phyloP scores from a whole-genome alignment of 2,113 vertebrate species.

The Mesembrinibis cayennensis region DNA sequence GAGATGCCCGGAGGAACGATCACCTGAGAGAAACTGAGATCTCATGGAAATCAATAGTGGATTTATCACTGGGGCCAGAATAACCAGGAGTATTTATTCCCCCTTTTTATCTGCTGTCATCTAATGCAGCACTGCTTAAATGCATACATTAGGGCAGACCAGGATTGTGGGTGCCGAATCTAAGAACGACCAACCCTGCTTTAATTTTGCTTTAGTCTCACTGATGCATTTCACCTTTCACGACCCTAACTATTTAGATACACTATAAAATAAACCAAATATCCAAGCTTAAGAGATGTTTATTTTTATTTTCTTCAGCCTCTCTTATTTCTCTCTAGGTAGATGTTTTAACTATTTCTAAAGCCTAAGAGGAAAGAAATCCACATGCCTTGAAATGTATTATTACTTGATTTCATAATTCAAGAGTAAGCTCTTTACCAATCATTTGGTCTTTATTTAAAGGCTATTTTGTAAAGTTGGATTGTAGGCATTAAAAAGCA shows the following conservation, averaged over 20 bases:
- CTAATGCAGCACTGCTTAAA: background rate
- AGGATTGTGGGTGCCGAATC: background rate
- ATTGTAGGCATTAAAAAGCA: background rate
- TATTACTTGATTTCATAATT: background rate
- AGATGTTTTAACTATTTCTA: background rate
- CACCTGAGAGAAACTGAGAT: background rate
- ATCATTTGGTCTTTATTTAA: background rate
- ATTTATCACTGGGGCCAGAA: background rate
- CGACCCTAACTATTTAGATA: background rate
- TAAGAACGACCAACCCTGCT: background rate
- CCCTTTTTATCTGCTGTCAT: background rate
- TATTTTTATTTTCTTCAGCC: background rate
- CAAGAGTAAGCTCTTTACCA: background rate
- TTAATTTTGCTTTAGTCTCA: background rate
- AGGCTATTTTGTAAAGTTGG: background rate
- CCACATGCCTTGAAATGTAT: background rate
- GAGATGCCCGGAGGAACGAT: background rate
- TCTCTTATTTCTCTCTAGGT: background rate
- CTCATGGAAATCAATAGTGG: background rate
- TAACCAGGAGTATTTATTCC: background rate
- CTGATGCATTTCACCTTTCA: background rate
- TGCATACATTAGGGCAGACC: background rate
- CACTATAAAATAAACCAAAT: background rate
- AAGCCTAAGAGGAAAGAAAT: background rate
- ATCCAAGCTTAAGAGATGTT: background rate